phyloP scores from a whole-genome alignment of 2,888 invertebrate species.

The Plutella xylostella region DNA sequence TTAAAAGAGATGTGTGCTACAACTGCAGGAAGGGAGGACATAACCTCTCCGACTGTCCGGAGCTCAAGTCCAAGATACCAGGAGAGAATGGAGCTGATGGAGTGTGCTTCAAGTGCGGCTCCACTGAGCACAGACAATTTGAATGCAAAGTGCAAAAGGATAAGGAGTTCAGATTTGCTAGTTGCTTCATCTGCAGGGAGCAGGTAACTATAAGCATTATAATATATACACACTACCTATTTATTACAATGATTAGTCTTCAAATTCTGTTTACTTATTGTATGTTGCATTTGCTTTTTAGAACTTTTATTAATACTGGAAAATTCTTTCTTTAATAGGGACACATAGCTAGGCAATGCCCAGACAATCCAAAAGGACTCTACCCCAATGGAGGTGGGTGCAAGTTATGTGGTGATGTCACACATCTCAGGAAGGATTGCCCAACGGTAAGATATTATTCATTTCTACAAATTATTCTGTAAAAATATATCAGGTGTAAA shows the following conservation, averaged over 20 bases:
- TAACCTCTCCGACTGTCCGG: conserved; percentile 83
- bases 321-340: conserved; percentile 68
- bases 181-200: conserved; percentile 90
- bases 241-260: background rate
- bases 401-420: conserved; percentile 85
- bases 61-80: conserved; percentile 66
- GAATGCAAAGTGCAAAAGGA: conserved; percentile 77
- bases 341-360: conserved; percentile 89
- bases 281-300: background rate
- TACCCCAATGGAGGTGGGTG: conserved; percentile 90
- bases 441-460: conserved; percentile 74
- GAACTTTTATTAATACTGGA: background rate
- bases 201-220: conserved; percentile 45
- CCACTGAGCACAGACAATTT: conserved; percentile 85
- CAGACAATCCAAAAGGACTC: conserved; percentile 86
- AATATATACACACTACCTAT: background rate
- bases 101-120: conserved; percentile 91
- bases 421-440: conserved; percentile 86
- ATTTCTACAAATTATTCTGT: no score
- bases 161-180: conserved; percentile 82
- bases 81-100: conserved; percentile 67
- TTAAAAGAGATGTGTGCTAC: conserved; percentile 80
- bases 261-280: no score
- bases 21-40: conserved; percentile 85
- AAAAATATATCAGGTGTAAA: no score